These are phyloP conservation scores for Takifugu rubripes DNA, from an alignment of 2,797 vertebrate species.

Conservation along the genomic window DNA sequence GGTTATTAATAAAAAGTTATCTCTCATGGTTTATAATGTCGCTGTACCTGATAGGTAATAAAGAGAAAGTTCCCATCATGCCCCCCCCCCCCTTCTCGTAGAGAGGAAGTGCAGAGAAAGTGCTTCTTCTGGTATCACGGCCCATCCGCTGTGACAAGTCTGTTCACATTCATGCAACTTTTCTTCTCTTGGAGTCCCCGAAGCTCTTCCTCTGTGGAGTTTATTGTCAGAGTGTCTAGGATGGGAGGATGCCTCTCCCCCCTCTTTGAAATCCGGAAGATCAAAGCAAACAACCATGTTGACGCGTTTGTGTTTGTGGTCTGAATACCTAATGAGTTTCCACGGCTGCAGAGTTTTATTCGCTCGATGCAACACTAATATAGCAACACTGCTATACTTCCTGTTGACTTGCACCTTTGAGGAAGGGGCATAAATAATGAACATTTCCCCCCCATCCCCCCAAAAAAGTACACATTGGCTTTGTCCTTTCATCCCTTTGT, in stretches of 20 bases:
- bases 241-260: slow-evolving; percentile 54
- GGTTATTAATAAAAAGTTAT: slow-evolving; percentile 13
- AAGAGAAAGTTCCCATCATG: slow-evolving; percentile 47
- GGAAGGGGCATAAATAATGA: not conserved
- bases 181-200: slow-evolving; percentile 65
- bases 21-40: slow-evolving; percentile 28
- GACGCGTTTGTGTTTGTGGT: slow-evolving; percentile 59
- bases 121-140: slow-evolving; percentile 59
- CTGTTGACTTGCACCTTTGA: not conserved
- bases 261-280: slow-evolving; percentile 69
- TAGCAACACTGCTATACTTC: too few species aligned
- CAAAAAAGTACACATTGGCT: slow-evolving; percentile 4
- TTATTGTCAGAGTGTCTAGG: slow-evolving; percentile 65
- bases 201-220: slow-evolving; percentile 70
- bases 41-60: slow-evolving; percentile 31
- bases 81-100: slow-evolving; percentile 30
- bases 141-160: slow-evolving; percentile 57
- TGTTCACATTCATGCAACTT: slow-evolving; percentile 58
- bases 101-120: slow-evolving; percentile 56
- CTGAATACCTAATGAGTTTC: slow-evolving; percentile 66
- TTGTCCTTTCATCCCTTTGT: slow-evolving; percentile 45
- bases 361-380: slow-evolving; percentile 30
- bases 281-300: slow-evolving; percentile 68
- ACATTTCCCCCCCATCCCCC: slow-evolving; percentile 13
- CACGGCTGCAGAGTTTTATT: slow-evolving; percentile 49